Evolutionary conservation across 92 coral and sea anemone species (phyloP).

Genomic region (Palythoa grandis): DNA sequence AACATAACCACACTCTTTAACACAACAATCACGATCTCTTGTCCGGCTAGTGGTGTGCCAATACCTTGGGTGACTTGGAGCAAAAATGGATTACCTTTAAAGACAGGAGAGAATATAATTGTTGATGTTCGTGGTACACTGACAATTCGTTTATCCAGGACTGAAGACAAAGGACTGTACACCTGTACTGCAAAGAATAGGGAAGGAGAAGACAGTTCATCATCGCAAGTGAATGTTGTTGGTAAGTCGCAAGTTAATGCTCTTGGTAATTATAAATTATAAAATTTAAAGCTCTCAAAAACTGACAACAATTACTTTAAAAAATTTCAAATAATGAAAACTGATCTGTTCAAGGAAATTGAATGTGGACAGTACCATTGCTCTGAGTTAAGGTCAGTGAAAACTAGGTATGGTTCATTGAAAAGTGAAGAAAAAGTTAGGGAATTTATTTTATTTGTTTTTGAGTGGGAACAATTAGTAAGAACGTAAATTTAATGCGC

Average conservation of each 20-base stretch:
- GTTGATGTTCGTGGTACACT: conserved; percentile 27
- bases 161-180: conserved; percentile 27
- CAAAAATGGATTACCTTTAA: conserved; percentile 24
- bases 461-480: too few relatives aligned
- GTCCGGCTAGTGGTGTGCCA: conserved; percentile 34
- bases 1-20: conserved; percentile 36
- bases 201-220: conserved; percentile 23
- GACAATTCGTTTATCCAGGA: conserved; percentile 17
- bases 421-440: too few relatives aligned
- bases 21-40: conserved; percentile 20
- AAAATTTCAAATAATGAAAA: too few relatives aligned
- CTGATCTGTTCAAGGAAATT: too few relatives aligned
- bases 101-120: not conserved
- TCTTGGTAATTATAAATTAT: not conserved
- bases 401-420: too few relatives aligned
- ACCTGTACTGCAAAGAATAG: conserved; percentile 18
- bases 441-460: too few relatives aligned
- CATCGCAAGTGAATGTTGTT: conserved; percentile 29
- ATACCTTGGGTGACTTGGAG: conserved; percentile 14
- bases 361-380: too few relatives aligned
- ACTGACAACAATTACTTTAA: too few relatives aligned
- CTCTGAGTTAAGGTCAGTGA: too few relatives aligned
- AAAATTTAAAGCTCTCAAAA: too few relatives aligned
- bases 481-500: too few relatives aligned
- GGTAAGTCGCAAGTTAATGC: not conserved